Conservation (phyloP, 2,797 vertebrate species). For the Tenualosa ilisha region DNA sequence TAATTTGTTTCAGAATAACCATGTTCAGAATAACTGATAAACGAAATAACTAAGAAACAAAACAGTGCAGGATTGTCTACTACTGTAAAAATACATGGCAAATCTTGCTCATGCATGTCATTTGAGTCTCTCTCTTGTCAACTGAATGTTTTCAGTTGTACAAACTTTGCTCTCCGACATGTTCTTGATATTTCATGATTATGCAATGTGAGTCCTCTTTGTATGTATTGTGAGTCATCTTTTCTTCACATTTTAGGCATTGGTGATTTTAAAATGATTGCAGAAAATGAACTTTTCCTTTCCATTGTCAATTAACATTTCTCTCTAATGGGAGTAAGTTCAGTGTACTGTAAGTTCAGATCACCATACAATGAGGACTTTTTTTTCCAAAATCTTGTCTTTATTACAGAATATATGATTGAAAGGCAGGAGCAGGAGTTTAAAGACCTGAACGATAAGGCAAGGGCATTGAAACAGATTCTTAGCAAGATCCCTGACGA, state of each 20-base stretch:
- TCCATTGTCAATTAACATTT: neutral
- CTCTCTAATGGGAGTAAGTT: neutral
- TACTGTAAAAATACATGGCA: too few species aligned
- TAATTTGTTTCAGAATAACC: neutral
- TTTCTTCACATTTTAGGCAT: neutral
- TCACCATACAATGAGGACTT: neutral
- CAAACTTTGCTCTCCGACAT: neutral
- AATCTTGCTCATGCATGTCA: too few species aligned
- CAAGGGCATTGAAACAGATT: slow-evolving; percentile 94
- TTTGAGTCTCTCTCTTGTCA: neutral
- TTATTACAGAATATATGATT: slow-evolving; percentile 90
- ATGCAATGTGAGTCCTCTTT: neutral
- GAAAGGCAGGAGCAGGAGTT: slow-evolving; percentile 94
- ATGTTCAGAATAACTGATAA: neutral
- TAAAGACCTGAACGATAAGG: slow-evolving; percentile 94
- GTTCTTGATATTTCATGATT: neutral
- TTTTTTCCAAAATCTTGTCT: neutral
- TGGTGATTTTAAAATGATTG: neutral
- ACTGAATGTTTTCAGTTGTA: neutral
- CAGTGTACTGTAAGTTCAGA: neutral
- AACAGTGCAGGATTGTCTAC: too few species aligned
- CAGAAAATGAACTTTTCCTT: neutral
- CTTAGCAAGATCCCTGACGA: slow-evolving; percentile 98
- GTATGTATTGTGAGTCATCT: too few species aligned
- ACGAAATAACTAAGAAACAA: too few species aligned